Conservation (phyloP, 1,140 invertebrate genomes). For the Lutraria rhynchaena region DNA sequence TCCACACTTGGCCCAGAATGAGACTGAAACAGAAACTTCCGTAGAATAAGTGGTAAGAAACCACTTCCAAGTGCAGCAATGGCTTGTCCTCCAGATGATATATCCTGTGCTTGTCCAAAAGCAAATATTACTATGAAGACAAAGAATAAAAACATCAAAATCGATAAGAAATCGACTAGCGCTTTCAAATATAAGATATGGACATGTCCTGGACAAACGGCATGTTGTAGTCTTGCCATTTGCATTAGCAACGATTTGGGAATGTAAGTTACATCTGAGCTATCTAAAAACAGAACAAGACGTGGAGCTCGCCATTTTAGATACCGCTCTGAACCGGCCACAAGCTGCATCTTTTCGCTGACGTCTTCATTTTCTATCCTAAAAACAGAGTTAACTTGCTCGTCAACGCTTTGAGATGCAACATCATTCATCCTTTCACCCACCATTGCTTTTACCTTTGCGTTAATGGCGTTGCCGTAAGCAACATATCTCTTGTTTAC, state of each 20-base stretch:
- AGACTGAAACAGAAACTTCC: constrained; percentile 22
- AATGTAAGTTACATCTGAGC: constrained; percentile 22
- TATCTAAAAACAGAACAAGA: constrained; percentile 30
- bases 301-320: constrained; percentile 28
- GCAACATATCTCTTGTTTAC: constrained; percentile 2
- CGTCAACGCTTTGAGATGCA: background rate
- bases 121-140: constrained; percentile 45
- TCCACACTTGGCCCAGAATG: constrained; percentile 11
- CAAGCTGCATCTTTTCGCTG: constrained; percentile 24
- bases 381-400: constrained; percentile 46
- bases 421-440: constrained; percentile 9
- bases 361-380: background rate
- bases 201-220: constrained; percentile 4
- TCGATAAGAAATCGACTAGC: constrained; percentile 18
- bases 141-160: constrained; percentile 32
- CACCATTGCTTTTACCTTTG: constrained; percentile 7
- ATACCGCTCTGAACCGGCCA: constrained; percentile 8
- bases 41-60: constrained; percentile 18
- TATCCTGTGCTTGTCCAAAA: constrained; percentile 25
- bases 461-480: constrained; percentile 22
- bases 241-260: constrained; percentile 28
- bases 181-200: constrained; percentile 27
- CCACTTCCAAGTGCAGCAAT: constrained; percentile 16
- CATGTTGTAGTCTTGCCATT: constrained; percentile 21
- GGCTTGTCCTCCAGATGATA: constrained; percentile 24